phyloP scores from a whole-genome alignment of 2,113 vertebrate species.

The Nycticryphes semicollaris region DNA sequence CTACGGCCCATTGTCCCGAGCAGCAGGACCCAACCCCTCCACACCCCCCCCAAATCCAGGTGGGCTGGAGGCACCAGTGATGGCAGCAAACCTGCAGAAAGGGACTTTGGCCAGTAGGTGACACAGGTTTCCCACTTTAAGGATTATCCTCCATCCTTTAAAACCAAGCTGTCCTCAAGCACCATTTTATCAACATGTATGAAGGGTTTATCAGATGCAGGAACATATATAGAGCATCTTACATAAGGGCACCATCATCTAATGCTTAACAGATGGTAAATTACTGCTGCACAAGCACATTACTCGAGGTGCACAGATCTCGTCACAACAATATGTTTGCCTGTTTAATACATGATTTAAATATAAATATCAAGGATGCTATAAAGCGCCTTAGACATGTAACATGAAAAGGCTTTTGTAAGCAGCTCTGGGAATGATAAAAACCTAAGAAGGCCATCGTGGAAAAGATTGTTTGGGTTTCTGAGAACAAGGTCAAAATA shows the following conservation, averaged over 20 bases:
- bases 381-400: conserved; percentile 1
- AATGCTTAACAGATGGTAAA: conserved; percentile 53
- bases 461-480: not conserved
- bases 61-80: not conserved
- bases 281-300: conserved; percentile 31
- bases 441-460: not conserved
- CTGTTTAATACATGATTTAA: conserved; percentile 20
- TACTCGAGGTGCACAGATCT: conserved; percentile 54
- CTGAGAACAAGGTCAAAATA: not conserved
- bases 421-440: not conserved
- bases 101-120: conserved; percentile 38
- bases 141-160: not conserved
- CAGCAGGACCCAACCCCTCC: not conserved
- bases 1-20: not conserved
- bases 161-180: not conserved
- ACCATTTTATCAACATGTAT: not conserved
- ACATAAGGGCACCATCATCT: not conserved
- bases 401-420: conserved; percentile 14
- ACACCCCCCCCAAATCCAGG: not conserved
- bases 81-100: not conserved
- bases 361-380: conserved; percentile 18
- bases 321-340: conserved; percentile 58
- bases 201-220: not conserved
- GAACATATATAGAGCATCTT: not conserved
- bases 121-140: not conserved